Conservation (phyloP, 2,797 vertebrate genomes). For the Rhodeus uyekii region DNA sequence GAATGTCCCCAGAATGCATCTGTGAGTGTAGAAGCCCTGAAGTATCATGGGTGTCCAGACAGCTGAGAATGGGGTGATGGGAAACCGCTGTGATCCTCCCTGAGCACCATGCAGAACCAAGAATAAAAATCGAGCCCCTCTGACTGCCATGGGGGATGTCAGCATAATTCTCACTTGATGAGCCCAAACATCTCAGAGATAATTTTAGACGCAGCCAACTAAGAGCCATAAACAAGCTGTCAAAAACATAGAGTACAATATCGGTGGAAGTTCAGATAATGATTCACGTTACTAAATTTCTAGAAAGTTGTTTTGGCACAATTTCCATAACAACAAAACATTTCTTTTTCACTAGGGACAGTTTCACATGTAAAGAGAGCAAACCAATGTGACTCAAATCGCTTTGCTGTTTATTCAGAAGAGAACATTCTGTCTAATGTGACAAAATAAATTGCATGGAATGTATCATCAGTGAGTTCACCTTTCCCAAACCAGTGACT, state of each 20-base stretch:
- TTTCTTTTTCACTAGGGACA: background rate
- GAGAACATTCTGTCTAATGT: slow-evolving; percentile 56
- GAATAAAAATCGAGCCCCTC: slow-evolving; percentile 19
- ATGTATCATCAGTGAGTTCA: slow-evolving; percentile 62
- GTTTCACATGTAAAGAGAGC: background rate
- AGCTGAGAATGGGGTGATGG: slow-evolving; percentile 39
- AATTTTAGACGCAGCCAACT: background rate
- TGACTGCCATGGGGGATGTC: slow-evolving; percentile 19
- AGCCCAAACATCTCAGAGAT: slow-evolving; percentile 6
- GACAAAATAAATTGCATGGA: slow-evolving; percentile 55
- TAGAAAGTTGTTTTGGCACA: background rate
- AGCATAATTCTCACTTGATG: background rate
- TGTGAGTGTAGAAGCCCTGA: slow-evolving; percentile 5
- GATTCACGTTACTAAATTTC: background rate
- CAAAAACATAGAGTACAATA: background rate
- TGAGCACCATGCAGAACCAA: background rate
- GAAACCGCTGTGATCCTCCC: slow-evolving; percentile 4
- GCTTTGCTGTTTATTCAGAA: slow-evolving; percentile 51
- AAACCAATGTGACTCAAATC: slow-evolving; percentile 26
- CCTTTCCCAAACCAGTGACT: slow-evolving; percentile 56
- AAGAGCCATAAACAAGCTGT: slow-evolving; percentile 8
- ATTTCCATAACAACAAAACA: background rate
- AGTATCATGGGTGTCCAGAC: slow-evolving; percentile 12
- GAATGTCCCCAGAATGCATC: slow-evolving; percentile 6
- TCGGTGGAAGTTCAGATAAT: background rate